Percentiles rank a stretch among this genome's conserved stretches.
Conservation (phyloP, 2,888 invertebrate species). For the Clusia tigrina region DNA sequence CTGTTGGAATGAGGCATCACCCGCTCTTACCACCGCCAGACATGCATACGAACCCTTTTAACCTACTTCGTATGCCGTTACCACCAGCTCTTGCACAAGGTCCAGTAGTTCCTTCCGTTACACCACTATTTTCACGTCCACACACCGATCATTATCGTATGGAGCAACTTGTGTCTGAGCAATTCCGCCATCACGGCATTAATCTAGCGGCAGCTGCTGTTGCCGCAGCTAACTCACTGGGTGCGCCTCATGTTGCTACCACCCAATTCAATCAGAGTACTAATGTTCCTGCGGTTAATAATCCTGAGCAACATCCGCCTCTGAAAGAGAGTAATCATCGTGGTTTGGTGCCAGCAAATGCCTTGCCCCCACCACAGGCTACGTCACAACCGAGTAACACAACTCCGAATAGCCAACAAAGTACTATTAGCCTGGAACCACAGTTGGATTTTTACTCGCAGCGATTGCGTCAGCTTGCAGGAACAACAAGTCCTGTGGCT, state of each 20-base stretch:
- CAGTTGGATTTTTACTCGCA: constrained; percentile 99
- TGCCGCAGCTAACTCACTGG: constrained; percentile 70
- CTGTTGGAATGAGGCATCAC: constrained; percentile 69
- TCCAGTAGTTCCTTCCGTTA: constrained; percentile 74
- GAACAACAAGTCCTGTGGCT: constrained; percentile 91
- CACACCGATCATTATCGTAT: constrained; percentile 83
- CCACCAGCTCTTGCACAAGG: constrained; percentile 75
- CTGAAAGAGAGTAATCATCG: constrained; percentile 61
- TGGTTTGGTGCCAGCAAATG: constrained; percentile 60
- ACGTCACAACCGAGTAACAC: constrained; percentile 41
- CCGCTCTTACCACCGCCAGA: constrained; percentile 77
- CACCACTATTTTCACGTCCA: constrained; percentile 79
- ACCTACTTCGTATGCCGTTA: constrained; percentile 78
- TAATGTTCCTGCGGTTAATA: constrained; percentile 49
- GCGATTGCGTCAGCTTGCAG: constrained; percentile 97
- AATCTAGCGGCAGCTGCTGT: constrained; percentile 80
- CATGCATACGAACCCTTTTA: constrained; percentile 77
- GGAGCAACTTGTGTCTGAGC: constrained; percentile 85
- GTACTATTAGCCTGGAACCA: constrained; percentile 77
- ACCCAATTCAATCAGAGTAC: constrained; percentile 66
- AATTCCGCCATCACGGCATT: constrained; percentile 81
- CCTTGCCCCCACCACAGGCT: constrained; percentile 49
- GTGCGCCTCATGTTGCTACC: constrained; percentile 67
- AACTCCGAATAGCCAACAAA: constrained; percentile 18
- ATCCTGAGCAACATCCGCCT: constrained; percentile 65